Conservation (phyloP, 2,797 vertebrate species). For the Pygocentrus nattereri region DNA sequence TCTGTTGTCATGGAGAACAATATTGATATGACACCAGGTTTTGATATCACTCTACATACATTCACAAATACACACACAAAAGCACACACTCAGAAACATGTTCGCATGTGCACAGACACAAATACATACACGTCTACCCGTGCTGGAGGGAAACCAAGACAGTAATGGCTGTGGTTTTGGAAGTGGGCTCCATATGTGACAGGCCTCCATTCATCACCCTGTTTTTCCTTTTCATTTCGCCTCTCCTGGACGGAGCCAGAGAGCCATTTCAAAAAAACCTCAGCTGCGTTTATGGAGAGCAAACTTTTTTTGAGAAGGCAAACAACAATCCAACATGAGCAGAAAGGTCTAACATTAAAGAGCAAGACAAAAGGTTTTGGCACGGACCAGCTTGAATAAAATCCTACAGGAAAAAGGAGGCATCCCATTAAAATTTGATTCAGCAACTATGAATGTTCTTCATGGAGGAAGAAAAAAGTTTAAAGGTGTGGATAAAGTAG, state of each 20-base stretch:
- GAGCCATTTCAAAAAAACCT: conserved; percentile 50
- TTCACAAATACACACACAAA: conserved; percentile 18
- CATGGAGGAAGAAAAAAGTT: conserved; percentile 23
- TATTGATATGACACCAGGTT: conserved; percentile 56
- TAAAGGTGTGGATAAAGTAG: conserved; percentile 24
- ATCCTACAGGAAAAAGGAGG: conserved; percentile 38
- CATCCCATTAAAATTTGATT: conserved; percentile 41
- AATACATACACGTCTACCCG: conserved; percentile 50
- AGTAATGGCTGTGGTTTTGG: conserved; percentile 61
- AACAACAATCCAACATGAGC: conserved; percentile 48
- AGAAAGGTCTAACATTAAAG: conserved; percentile 41
- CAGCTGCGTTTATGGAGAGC: conserved; percentile 49
- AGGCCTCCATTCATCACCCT: conserved; percentile 60
- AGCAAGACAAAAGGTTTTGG: conserved; percentile 30
- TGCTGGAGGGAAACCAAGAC: conserved; percentile 56
- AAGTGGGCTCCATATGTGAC: conserved; percentile 59
- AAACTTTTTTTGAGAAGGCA: conserved; percentile 52
- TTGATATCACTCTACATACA: conserved; percentile 46
- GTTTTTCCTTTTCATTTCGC: conserved; percentile 58
- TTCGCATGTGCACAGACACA: conserved; percentile 40
- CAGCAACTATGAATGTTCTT: conserved; percentile 44
- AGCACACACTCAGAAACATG: conserved; percentile 22
- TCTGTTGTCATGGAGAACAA: conserved; percentile 63
- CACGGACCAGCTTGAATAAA: conserved; percentile 27
- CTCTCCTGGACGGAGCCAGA: conserved; percentile 49